phyloP scores from a whole-genome alignment of 1,140 invertebrate species.

The Zaprionus taronus region DNA sequence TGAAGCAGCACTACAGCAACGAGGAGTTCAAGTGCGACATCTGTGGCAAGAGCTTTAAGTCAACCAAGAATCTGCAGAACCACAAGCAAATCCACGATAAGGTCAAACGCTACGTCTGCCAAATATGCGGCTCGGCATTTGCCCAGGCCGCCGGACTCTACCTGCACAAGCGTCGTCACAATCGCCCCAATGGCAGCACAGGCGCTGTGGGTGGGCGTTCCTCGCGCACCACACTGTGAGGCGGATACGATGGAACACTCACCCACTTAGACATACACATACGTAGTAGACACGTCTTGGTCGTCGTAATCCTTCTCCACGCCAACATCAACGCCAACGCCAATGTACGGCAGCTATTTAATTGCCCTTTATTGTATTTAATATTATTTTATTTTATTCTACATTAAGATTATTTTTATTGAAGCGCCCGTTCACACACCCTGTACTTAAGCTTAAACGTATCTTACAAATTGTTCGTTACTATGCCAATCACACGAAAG shows the following conservation, averaged over 20 bases:
- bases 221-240: conserved; percentile 62
- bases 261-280: background rate
- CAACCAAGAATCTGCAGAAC: conserved; percentile 79
- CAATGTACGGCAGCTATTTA: conserved; percentile 40
- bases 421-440: conserved; percentile 14
- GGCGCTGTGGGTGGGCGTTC: conserved; percentile 63
- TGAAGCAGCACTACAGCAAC: conserved; percentile 85
- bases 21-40: conserved; percentile 85
- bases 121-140: conserved; percentile 85
- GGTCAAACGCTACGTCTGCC: conserved; percentile 84
- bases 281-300: background rate
- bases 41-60: conserved; percentile 82
- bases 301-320: background rate
- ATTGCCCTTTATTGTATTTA: conserved; percentile 14
- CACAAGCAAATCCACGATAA: conserved; percentile 85
- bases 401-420: conserved; percentile 12
- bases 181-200: conserved; percentile 65
- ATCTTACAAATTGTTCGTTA: conserved; percentile 37
- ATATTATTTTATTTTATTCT: conserved; percentile 16
- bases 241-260: background rate
- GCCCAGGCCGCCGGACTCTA: conserved; percentile 84
- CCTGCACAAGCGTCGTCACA: conserved; percentile 85
- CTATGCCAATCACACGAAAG: conserved; percentile 24
- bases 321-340: conserved; percentile 21
- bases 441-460: conserved; percentile 44